These are phyloP conservation scores for Cynoglossus semilaevis DNA, from an alignment of 2,113 vertebrate genomes.

Conservation along the genomic window DNA sequence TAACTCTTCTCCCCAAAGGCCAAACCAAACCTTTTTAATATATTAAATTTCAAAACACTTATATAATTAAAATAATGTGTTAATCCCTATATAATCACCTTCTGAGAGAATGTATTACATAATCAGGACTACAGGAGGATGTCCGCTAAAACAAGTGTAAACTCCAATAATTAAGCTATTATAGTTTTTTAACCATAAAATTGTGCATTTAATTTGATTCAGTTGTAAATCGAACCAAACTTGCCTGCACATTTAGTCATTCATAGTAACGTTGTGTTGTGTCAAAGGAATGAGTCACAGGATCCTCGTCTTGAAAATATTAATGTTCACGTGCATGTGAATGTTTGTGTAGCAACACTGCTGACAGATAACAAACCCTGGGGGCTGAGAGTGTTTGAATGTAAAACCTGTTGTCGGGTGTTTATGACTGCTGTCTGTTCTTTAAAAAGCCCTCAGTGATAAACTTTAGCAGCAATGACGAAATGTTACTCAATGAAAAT, in stretches of 20 bases:
- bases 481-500: too few species aligned
- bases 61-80: not conserved
- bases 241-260: not conserved
- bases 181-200: not conserved
- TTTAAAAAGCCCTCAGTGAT: not conserved
- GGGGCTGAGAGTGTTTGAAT: not conserved
- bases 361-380: not conserved
- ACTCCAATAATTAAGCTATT: not conserved
- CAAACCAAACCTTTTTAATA: not conserved
- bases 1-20: not conserved
- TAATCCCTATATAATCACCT: not conserved
- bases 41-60: too few species aligned
- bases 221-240: too few species aligned
- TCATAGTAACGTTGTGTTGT: not conserved
- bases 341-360: not conserved
- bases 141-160: conserved; percentile 50
- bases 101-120: not conserved
- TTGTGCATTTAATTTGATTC: not conserved
- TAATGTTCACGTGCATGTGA: not conserved
- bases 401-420: too few species aligned
- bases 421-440: not conserved
- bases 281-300: not conserved
- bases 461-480: too few species aligned
- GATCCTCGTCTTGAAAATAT: not conserved
- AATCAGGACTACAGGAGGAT: conserved; percentile 38